phyloP scores from a whole-genome alignment of 1,140 invertebrate species.

The Probaryconus sp. region DNA sequence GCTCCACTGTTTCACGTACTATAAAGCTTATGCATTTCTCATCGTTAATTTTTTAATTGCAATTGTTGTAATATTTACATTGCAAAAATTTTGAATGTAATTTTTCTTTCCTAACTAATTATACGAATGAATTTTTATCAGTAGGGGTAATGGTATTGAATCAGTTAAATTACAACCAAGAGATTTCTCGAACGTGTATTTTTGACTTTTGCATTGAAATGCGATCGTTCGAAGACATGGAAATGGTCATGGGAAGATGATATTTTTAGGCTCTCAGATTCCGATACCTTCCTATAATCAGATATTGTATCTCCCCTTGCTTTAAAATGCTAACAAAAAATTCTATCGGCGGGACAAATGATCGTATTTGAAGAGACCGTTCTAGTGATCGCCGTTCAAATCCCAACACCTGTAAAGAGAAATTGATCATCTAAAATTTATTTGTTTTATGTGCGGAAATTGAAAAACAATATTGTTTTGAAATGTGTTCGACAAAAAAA shows the following conservation, averaged over 20 bases:
- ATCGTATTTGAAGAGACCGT: neutral
- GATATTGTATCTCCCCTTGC: slow-evolving; percentile 16
- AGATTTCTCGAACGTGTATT: too few species aligned
- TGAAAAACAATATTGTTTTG: too few species aligned
- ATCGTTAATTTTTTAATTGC: neutral
- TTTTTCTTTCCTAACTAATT: too few species aligned
- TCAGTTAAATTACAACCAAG: too few species aligned
- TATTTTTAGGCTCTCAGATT: slow-evolving; percentile 20
- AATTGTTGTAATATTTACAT: too few species aligned
- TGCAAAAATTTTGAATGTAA: too few species aligned
- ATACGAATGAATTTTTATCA: too few species aligned
- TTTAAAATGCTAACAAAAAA: neutral
- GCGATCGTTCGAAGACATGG: slow-evolving; percentile 9
- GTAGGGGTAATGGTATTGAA: too few species aligned
- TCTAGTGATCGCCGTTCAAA: too few species aligned
- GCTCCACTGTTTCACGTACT: slow-evolving; percentile 13
- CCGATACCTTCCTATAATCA: slow-evolving; percentile 9
- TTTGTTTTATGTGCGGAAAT: too few species aligned
- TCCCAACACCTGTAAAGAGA: slow-evolving; percentile 6
- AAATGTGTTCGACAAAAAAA: too few species aligned
- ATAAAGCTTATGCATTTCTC: slow-evolving; percentile 13
- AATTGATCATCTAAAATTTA: too few species aligned
- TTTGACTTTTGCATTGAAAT: neutral
- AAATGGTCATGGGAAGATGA: slow-evolving; percentile 10
- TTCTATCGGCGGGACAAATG: neutral